Evolutionary conservation across 2,113 vertebrate genomes (phyloP).

Genomic region (Oreotrochilus melanogaster): DNA sequence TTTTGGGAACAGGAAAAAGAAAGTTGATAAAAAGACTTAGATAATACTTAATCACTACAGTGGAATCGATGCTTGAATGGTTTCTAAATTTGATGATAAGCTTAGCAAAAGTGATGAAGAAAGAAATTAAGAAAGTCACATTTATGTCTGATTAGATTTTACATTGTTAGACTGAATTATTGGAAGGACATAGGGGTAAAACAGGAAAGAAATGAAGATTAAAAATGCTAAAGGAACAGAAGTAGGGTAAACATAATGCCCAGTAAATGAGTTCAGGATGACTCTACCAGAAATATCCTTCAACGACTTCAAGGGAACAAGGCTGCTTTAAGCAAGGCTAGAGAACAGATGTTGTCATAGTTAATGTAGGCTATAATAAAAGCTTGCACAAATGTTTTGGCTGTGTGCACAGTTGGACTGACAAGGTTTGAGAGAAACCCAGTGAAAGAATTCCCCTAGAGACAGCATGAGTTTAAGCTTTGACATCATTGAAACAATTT

Average conservation of each 20-base stretch:
- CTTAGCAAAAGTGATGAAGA: background rate
- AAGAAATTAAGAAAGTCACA: background rate
- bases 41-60: background rate
- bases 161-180: background rate
- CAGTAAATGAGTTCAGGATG: background rate
- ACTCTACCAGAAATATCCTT: background rate
- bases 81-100: background rate
- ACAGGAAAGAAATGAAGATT: background rate
- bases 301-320: background rate
- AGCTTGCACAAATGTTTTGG: conserved; percentile 20
- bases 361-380: conserved; percentile 19
- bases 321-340: background rate
- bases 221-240: background rate
- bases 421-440: conserved; percentile 15
- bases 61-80: background rate
- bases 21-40: background rate
- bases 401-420: background rate
- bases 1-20: background rate
- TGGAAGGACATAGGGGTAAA: background rate
- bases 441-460: background rate
- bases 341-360: conserved; percentile 16
- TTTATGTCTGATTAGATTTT: background rate
- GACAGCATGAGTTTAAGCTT: background rate
- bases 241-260: background rate
- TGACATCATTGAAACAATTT: conserved; percentile 7